phyloP scores from a whole-genome alignment of 2,797 vertebrate species.

The Sebastes aleutianus region DNA sequence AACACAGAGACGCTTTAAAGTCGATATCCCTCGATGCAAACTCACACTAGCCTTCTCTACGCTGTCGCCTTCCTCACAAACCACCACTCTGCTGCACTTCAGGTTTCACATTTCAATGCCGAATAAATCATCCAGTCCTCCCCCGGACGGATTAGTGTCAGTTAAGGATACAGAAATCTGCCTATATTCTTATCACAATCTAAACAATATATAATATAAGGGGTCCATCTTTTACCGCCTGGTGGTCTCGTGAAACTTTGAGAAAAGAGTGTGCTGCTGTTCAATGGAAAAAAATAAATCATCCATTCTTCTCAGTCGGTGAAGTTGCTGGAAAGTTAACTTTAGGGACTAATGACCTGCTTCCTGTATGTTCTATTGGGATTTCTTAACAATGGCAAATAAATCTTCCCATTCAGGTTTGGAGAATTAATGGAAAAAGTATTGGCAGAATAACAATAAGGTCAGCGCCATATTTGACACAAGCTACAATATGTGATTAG shows the following conservation, averaged over 20 bases:
- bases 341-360: background rate
- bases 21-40: background rate
- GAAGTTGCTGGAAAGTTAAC: background rate
- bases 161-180: background rate
- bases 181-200: background rate
- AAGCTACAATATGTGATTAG: constrained; percentile 36
- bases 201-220: background rate
- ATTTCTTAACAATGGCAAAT: constrained; percentile 29
- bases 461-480: constrained; percentile 26
- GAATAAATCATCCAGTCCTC: constrained; percentile 13
- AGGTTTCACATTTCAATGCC: background rate
- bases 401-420: constrained; percentile 12
- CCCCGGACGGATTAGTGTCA: background rate
- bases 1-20: constrained; percentile 13
- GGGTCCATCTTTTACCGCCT: background rate
- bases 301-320: background rate
- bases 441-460: constrained; percentile 33
- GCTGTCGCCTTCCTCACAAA: background rate
- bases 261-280: background rate
- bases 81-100: background rate
- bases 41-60: background rate
- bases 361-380: background rate
- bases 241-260: background rate
- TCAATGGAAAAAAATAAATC: background rate
- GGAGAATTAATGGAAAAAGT: constrained; percentile 26